Conservation (phyloP, 2,113 vertebrate species). For the Sporophila hypoxantha region DNA sequence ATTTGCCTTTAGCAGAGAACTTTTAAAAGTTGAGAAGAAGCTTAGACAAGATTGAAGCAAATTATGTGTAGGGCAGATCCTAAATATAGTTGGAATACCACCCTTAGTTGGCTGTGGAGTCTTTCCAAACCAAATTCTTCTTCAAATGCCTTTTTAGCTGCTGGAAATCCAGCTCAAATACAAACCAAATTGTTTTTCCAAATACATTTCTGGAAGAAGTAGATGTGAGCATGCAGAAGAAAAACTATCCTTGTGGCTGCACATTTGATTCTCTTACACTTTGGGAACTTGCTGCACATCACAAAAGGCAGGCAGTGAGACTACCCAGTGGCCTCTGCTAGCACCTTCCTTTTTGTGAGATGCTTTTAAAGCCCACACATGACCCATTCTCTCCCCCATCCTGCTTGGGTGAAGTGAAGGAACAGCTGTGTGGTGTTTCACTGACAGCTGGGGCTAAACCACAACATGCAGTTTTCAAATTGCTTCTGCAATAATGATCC, state of each 20-base stretch:
- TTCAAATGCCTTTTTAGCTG: background rate
- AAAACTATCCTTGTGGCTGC: background rate
- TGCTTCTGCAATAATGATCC: background rate
- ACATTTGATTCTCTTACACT: background rate
- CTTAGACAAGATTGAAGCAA: background rate
- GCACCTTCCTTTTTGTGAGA: background rate
- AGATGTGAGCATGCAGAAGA: background rate
- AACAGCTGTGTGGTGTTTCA: background rate
- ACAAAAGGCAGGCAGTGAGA: background rate
- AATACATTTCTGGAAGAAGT: background rate
- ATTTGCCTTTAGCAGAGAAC: background rate
- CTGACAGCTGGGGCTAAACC: background rate
- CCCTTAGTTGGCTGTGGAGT: background rate
- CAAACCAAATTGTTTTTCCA: background rate
- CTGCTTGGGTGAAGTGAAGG: background rate
- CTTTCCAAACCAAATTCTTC: background rate
- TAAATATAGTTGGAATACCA: background rate
- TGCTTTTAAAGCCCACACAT: background rate
- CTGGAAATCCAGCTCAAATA: background rate
- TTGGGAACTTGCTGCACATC: background rate
- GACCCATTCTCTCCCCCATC: background rate
- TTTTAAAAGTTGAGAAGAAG: background rate
- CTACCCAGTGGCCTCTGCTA: background rate
- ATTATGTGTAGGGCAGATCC: background rate
- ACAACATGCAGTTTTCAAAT: background rate